Base-by-base conservation (phyloP, 1,140 invertebrate species). In the Saccostrea glomerata region DNA sequence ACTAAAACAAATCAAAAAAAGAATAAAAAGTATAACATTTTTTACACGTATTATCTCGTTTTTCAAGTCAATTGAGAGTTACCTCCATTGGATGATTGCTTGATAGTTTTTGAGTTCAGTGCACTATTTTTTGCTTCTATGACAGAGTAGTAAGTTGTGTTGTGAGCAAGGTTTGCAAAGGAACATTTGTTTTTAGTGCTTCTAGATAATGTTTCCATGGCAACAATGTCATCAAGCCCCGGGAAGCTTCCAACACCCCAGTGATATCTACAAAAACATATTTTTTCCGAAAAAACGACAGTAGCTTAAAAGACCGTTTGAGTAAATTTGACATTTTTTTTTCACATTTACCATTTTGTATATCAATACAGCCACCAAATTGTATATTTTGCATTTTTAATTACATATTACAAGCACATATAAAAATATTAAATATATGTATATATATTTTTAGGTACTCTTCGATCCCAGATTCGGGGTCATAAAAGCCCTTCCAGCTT, bases 61-160 rank as follows among this genome's bases (percentile, higher is more conserved):
- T 9, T 47, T 47, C 47, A 47, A 47, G 5, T 47, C 47, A 47
- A 9, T 47, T 9, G 9, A 47, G 47, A 9, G 47, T 60, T 88
- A 92, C 92, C 88, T 89, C 92, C 92, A 86, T 92, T 73, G 17
- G 91, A 92, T 13, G 87, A 58, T n/a, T 60, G 89, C 0, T 88
- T 85, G n/a, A 82, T 36, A 3, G 55, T 63, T 87, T 90, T 91
- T 20, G 85, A 56, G 82, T 91, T 90, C 0, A 91, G 86, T 13
- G 90, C 92, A 66, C 82, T 87, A 88, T 92, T 92, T 87, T 86
- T 89, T 40, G 90, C 92, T 7, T 85, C 87, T 12, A 92, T 88
- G 73, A 90, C 91, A 17, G 88, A 89, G 83, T 88, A 92, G 85
- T 92, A 92, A 6, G 88, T 88, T 3, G 54, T 87, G 77, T 92